phyloP scores from a whole-genome alignment of 2,797 vertebrate genomes.

The Characodon lateralis region DNA sequence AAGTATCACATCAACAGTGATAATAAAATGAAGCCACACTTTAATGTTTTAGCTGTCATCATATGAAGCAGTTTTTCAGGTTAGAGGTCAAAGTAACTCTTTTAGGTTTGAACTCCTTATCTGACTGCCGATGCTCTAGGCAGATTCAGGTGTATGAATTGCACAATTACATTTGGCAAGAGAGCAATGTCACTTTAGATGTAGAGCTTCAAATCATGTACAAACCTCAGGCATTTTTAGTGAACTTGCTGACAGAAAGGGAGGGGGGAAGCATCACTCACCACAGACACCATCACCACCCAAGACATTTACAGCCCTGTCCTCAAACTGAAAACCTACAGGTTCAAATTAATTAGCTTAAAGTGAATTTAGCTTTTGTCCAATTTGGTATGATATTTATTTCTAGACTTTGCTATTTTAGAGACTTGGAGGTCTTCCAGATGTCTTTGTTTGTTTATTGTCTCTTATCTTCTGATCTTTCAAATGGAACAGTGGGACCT shows the following conservation, averaged over 20 bases:
- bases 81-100: conserved; percentile 34
- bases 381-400: neutral
- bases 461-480: neutral
- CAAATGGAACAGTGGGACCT: neutral
- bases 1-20: neutral
- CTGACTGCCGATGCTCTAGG: conserved; percentile 65
- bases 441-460: neutral
- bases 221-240: conserved; percentile 44
- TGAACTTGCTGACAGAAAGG: conserved; percentile 13
- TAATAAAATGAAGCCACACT: neutral
- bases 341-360: neutral
- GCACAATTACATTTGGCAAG: conserved; percentile 65
- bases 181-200: conserved; percentile 52
- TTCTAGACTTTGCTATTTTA: neutral
- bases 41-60: conserved; percentile 35
- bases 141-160: conserved; percentile 63
- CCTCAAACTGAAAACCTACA: neutral
- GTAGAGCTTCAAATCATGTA: conserved; percentile 45
- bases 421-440: neutral
- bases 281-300: neutral
- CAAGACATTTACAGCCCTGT: neutral
- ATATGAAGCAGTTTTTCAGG: conserved; percentile 22
- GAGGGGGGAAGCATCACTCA: conserved; percentile 8
- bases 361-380: neutral
- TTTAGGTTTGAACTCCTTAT: conserved; percentile 58